These are phyloP conservation scores for Onychostruthus taczanowskii DNA, from an alignment of 2,113 vertebrate genomes.

Conservation along the genomic window DNA sequence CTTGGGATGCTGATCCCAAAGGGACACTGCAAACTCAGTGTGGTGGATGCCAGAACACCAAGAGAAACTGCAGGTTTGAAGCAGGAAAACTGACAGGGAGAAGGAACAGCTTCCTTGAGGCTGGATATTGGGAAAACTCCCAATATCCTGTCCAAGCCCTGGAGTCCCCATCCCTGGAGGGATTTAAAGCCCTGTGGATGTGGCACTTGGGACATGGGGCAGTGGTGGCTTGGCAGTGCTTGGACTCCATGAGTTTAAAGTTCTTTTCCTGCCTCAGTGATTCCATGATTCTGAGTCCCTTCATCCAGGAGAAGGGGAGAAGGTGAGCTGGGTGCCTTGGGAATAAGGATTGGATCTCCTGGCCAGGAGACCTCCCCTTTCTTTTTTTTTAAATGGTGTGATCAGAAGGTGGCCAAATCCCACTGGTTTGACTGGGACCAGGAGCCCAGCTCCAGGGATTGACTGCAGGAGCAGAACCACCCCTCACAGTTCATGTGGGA, in stretches of 20 bases:
- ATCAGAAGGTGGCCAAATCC: neutral
- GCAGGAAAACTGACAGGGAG: neutral
- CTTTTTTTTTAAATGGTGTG: too few species aligned
- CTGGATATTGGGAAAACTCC: neutral
- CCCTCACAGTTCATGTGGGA: rapidly evolving
- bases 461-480: neutral
- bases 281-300: too few species aligned
- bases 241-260: neutral
- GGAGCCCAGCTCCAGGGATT: neutral
- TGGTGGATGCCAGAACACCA: neutral
- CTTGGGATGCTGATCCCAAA: neutral
- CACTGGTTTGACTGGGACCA: neutral
- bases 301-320: neutral
- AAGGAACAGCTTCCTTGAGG: neutral
- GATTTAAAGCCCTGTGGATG: neutral
- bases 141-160: neutral
- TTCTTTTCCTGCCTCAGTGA: neutral
- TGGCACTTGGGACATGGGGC: neutral
- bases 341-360: neutral
- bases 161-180: neutral
- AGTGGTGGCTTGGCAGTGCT: neutral
- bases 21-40: neutral
- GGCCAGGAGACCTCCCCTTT: rapidly evolving
- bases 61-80: neutral
- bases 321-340: neutral